A percentile compares a stretch with the other conserved stretches of the same genome.
Conservation (phyloP, 2,888 invertebrate species). For the Corythucha ciliata region DNA sequence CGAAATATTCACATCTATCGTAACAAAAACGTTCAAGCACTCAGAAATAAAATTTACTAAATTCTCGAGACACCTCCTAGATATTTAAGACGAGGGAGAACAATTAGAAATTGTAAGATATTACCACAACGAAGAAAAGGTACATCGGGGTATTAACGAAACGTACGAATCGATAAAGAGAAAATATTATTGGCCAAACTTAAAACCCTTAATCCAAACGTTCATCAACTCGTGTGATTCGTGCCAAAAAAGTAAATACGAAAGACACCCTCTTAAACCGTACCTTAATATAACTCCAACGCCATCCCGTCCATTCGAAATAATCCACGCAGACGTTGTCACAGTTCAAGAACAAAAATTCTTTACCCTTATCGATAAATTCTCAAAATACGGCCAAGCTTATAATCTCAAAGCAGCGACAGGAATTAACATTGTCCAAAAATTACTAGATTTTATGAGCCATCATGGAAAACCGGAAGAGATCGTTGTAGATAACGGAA, state of each 20-base stretch:
- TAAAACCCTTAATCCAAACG: slow-evolving; percentile 6
- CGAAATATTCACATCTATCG: neutral
- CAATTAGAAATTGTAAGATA: slow-evolving; percentile 3
- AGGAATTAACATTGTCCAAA: slow-evolving; percentile 5
- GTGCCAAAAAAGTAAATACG: slow-evolving; percentile 12
- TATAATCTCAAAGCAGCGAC: slow-evolving; percentile 2
- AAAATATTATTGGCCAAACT: slow-evolving; percentile 19
- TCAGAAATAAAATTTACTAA: slow-evolving; percentile 11
- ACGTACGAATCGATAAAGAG: slow-evolving; percentile 21
- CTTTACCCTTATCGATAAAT: slow-evolving; percentile 14
- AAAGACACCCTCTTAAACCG: slow-evolving; percentile 16
- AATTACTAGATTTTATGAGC: slow-evolving; percentile 14
- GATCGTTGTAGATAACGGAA: slow-evolving; percentile 17
- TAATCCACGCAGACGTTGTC: slow-evolving; percentile 11
- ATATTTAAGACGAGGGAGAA: neutral
- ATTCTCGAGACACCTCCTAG: slow-evolving; percentile 4
- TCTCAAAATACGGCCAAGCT: slow-evolving; percentile 16
- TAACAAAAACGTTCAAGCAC: neutral
- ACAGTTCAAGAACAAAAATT: slow-evolving; percentile 16
- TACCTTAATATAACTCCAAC: slow-evolving; percentile 7
- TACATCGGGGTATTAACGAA: slow-evolving; percentile 18
- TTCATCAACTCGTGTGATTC: slow-evolving; percentile 17
- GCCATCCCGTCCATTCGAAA: slow-evolving; percentile 11
- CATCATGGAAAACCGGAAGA: slow-evolving; percentile 16
- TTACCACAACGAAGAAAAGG: slow-evolving; percentile 1